phyloP scores from a whole-genome alignment of 2,888 invertebrate genomes.

The Mallateleia sp. region DNA sequence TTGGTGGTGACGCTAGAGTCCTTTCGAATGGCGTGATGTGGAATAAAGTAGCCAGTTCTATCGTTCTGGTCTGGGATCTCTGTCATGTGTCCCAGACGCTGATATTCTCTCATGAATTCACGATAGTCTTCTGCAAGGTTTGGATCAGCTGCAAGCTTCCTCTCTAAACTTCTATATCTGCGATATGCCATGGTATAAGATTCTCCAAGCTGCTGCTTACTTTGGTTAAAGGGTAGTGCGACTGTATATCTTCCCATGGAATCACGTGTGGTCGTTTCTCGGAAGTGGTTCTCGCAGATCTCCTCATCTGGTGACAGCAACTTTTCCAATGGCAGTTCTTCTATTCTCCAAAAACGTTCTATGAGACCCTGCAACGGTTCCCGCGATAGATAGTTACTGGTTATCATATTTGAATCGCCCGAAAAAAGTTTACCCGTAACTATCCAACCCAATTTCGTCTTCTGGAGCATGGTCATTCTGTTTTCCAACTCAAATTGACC shows the following conservation, averaged over 20 bases:
- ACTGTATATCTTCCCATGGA: neutral
- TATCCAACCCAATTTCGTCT: conserved; percentile 73
- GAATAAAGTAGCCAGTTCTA: neutral
- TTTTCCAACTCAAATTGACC: conserved; percentile 2
- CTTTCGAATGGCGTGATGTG: neutral
- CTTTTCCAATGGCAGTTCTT: neutral
- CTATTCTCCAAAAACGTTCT: neutral
- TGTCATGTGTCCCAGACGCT: neutral
- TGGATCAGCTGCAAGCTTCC: neutral
- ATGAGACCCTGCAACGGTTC: neutral
- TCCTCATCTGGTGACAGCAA: conserved; percentile 48
- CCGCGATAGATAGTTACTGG: no score
- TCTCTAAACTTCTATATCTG: neutral
- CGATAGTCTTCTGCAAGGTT: neutral
- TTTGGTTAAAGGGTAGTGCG: no score
- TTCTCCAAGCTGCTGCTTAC: no score
- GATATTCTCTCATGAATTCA: neutral
- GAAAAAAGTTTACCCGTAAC: conserved; percentile 16
- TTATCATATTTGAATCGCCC: no score
- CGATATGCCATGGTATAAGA: no score
- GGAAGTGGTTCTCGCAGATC: conserved; percentile 68
- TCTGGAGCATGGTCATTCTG: conserved; percentile 51
- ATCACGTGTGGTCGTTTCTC: neutral
- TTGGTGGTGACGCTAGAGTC: conserved; percentile 79
- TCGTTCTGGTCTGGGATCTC: neutral